These are phyloP conservation scores for Eptatretus atami DNA, from an alignment of 2,797 vertebrate genomes.

Conservation along the genomic window DNA sequence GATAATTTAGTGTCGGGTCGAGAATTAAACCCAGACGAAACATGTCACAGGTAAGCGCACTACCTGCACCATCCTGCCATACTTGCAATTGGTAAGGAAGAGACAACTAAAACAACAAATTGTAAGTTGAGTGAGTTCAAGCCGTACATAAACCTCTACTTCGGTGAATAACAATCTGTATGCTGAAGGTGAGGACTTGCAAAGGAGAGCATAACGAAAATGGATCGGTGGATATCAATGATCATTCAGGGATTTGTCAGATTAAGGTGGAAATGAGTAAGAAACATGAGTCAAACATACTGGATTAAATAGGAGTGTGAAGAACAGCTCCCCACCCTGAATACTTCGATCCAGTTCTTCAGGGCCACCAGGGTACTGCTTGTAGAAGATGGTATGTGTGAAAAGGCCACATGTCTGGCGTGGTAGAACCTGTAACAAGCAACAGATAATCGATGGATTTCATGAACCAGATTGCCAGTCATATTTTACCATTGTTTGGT, in stretches of 20 bases:
- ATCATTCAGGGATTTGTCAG: neutral
- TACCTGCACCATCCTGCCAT: no score
- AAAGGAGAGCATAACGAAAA: neutral
- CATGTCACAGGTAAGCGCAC: no score
- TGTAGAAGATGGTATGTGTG: slow-evolving; percentile 96
- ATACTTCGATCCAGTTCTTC: slow-evolving; percentile 84
- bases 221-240: neutral
- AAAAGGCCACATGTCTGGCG: slow-evolving; percentile 85
- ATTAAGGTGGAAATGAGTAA: neutral
- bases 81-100: no score
- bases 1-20: no score
- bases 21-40: no score
- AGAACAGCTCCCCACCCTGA: slow-evolving; percentile 84
- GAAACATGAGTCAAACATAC: slow-evolving; percentile 22
- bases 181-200: neutral
- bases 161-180: neutral
- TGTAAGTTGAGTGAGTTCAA: no score
- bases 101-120: no score
- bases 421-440: slow-evolving; percentile 38
- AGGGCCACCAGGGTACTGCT: slow-evolving; percentile 74
- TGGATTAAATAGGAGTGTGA: slow-evolving; percentile 70
- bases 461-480: no score
- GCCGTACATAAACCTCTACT: no score
- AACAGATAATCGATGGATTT: no score
- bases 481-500: no score